Conservation (phyloP, 1,140 invertebrate species). For the Cydia fagiglandana region DNA sequence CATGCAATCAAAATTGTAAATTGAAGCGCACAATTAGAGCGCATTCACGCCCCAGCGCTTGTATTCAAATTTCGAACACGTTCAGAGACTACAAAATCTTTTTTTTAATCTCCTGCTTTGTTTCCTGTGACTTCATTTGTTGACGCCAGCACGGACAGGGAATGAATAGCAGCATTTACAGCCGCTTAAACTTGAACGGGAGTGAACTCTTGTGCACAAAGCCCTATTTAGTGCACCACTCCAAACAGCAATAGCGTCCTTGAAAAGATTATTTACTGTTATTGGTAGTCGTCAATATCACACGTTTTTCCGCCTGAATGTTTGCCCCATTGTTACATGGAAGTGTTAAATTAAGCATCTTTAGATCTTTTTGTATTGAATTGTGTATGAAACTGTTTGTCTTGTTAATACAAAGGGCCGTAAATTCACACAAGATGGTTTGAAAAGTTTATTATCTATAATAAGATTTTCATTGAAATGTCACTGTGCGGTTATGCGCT, state of each 20-base stretch:
- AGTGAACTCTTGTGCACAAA: conserved; percentile 24
- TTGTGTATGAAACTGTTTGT: not conserved
- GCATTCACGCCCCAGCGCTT: conserved; percentile 66
- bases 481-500: conserved; percentile 16
- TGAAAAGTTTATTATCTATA: conserved; percentile 14
- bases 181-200: conserved; percentile 30
- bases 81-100: conserved; percentile 44
- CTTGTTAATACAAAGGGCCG: conserved; percentile 14
- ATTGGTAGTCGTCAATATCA: not conserved
- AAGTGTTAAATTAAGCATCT: not conserved
- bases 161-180: conserved; percentile 29
- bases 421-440: conserved; percentile 1
- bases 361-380: not conserved
- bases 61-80: conserved; percentile 68
- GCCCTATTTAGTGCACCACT: conserved; percentile 24
- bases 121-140: conserved; percentile 47
- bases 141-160: conserved; percentile 36
- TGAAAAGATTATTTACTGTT: not conserved
- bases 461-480: conserved; percentile 25
- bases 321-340: not conserved
- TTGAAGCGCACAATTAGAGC: conserved; percentile 61
- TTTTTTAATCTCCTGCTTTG: conserved; percentile 49
- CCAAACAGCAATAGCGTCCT: conserved; percentile 9
- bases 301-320: not conserved
- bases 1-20: conserved; percentile 61